Percentiles rank a stretch among this genome's conserved stretches.
These are phyloP conservation scores for Hyperoplus lanceolatus DNA, from an alignment of 2,797 vertebrate species.

Conservation along the genomic window DNA sequence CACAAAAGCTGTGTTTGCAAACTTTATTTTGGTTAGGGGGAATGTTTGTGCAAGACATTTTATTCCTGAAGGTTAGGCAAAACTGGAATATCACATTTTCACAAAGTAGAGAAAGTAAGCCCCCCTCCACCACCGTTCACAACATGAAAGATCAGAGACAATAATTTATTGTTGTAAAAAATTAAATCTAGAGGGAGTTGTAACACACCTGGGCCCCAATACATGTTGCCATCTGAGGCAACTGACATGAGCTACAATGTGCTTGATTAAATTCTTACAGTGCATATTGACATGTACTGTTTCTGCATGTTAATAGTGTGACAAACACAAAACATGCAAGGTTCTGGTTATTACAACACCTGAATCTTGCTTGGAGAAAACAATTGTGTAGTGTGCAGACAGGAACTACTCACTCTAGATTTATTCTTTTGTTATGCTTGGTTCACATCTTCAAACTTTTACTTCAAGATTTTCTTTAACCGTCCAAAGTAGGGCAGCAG, in stretches of 20 bases:
- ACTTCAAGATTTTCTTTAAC: slow-evolving; percentile 51
- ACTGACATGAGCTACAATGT: slow-evolving; percentile 34
- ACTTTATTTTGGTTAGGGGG: slow-evolving; percentile 89
- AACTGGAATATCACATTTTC: slow-evolving; percentile 86
- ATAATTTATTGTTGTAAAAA: slow-evolving; percentile 45
- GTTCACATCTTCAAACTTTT: slow-evolving; percentile 61
- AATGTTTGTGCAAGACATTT: slow-evolving; percentile 89
- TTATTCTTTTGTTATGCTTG: slow-evolving; percentile 18
- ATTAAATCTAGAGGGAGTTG: slow-evolving; percentile 50
- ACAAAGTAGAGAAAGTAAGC: slow-evolving; percentile 79
- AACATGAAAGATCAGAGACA: slow-evolving; percentile 60
- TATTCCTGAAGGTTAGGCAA: slow-evolving; percentile 85
- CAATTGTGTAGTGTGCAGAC: slow-evolving; percentile 1
- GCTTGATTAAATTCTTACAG: slow-evolving; percentile 41
- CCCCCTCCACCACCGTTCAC: slow-evolving; percentile 72
- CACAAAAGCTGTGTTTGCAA: slow-evolving; percentile 76
- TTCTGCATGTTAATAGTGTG: slow-evolving; percentile 4
- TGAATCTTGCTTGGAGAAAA: neutral
- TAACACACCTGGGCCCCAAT: slow-evolving; percentile 16
- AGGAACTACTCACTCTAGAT: slow-evolving; percentile 54
- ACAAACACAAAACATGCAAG: slow-evolving; percentile 19
- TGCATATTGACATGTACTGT: slow-evolving; percentile 8
- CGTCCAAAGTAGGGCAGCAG: slow-evolving; percentile 48
- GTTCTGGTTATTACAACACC: slow-evolving; percentile 25
- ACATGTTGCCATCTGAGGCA: slow-evolving; percentile 51